Conservation (phyloP, 2,113 vertebrate species). For the Perca schrenkii region DNA sequence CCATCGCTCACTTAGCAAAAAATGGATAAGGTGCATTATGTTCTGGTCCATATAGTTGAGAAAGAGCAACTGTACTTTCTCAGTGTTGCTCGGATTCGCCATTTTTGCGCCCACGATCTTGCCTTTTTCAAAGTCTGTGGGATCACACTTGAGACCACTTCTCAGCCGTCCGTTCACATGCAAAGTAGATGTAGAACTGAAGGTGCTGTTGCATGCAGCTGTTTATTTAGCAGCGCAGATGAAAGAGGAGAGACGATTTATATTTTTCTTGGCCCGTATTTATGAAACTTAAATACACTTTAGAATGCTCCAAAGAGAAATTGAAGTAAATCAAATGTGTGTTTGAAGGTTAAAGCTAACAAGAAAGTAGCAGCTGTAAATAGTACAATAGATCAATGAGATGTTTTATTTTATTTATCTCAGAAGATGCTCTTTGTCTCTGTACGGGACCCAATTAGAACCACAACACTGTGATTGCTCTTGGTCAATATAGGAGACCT, state of each 20-base stretch:
- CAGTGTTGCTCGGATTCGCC: background rate
- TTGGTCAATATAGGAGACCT: background rate
- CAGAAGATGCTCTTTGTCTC: background rate
- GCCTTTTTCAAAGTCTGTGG: background rate
- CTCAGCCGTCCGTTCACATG: constrained; percentile 6
- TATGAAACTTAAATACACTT: background rate
- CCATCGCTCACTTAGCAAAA: background rate
- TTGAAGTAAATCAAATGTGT: background rate
- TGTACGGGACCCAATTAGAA: too few species aligned
- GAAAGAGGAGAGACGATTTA: background rate
- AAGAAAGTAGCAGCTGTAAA: background rate
- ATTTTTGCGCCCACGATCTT: background rate
- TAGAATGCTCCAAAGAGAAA: background rate
- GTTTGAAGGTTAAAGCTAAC: background rate
- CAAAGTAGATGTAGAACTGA: constrained; percentile 9
- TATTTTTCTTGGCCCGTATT: background rate
- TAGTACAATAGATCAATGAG: background rate
- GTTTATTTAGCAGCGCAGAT: background rate
- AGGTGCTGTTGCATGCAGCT: background rate
- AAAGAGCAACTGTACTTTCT: too few species aligned
- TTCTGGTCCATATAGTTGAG: background rate
- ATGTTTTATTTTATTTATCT: too few species aligned
- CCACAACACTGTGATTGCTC: too few species aligned
- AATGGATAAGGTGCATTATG: background rate
- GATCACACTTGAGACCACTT: constrained; percentile 4